phyloP scores from a whole-genome alignment of 2,888 invertebrate species.

The Capitulum mitella region DNA sequence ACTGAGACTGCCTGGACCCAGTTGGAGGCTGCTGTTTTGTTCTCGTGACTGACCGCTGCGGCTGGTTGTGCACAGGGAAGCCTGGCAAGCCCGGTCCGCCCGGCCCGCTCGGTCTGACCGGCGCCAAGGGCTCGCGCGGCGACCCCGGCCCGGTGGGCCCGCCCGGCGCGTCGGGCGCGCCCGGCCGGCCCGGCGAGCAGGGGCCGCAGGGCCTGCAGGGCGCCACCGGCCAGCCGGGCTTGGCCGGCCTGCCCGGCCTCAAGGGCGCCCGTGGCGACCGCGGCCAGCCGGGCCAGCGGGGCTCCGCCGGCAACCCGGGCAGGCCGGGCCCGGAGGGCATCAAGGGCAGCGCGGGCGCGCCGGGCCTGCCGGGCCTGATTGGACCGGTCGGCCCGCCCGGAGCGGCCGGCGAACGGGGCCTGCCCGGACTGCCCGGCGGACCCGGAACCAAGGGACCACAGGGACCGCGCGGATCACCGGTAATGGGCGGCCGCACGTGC shows the following conservation, averaged over 20 bases:
- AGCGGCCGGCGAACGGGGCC: conserved; percentile 48
- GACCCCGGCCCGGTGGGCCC: conserved; percentile 70
- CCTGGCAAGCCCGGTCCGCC: conserved; percentile 57
- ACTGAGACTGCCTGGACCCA: too few species aligned
- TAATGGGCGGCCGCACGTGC: too few species aligned
- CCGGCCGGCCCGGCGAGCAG: conserved; percentile 67
- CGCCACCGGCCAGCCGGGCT: conserved; percentile 58
- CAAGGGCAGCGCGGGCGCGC: conserved; percentile 51
- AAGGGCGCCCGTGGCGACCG: conserved; percentile 64
- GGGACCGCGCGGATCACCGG: conserved; percentile 52
- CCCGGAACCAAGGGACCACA: conserved; percentile 49
- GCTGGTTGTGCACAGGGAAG: too few species aligned
- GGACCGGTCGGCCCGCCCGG: conserved; percentile 43
- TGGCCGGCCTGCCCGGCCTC: conserved; percentile 58
- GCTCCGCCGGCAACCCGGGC: conserved; percentile 59
- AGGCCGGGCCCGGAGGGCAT: conserved; percentile 61
- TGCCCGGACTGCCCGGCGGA: conserved; percentile 55
- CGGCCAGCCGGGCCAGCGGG: conserved; percentile 56
- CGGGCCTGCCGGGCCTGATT: conserved; percentile 41
- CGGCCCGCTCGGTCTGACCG: conserved; percentile 59
- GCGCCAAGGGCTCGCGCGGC: conserved; percentile 66
- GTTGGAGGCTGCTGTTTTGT: too few species aligned
- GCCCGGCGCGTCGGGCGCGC: conserved; percentile 62
- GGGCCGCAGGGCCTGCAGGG: conserved; percentile 69
- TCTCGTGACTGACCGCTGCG: too few species aligned